These are phyloP conservation scores for Cotesia chilonis DNA, from an alignment of 1,140 invertebrate genomes.

Conservation along the genomic window DNA sequence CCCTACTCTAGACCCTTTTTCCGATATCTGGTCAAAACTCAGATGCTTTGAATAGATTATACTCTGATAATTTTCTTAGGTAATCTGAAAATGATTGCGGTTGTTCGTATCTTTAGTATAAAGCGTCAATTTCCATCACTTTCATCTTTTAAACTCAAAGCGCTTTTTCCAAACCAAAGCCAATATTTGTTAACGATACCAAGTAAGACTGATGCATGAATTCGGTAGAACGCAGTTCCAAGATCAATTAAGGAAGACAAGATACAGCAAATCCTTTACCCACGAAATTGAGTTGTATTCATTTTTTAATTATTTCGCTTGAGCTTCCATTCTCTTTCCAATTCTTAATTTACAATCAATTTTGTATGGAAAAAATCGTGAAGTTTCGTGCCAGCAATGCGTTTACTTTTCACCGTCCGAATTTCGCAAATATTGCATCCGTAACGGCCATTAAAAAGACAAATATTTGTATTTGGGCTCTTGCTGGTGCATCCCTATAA, in stretches of 20 bases:
- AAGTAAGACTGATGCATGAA: conserved; percentile 45
- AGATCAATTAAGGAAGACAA: conserved; percentile 40
- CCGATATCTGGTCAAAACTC: no score
- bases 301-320: background rate
- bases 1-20: no score
- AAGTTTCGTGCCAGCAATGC: conserved; percentile 3
- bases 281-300: conserved; percentile 30
- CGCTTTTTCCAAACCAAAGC: conserved; percentile 26
- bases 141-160: conserved; percentile 34
- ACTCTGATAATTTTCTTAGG: conserved; percentile 31
- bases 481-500: conserved; percentile 35
- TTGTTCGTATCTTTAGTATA: conserved; percentile 37
- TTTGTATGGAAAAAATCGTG: background rate
- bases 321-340: background rate
- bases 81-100: conserved; percentile 38
- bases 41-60: conserved; percentile 42
- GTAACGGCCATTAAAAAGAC: conserved; percentile 34
- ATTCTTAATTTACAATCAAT: background rate
- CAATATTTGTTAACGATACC: conserved; percentile 37
- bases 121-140: conserved; percentile 29
- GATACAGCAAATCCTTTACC: conserved; percentile 38
- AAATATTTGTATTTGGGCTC: conserved; percentile 30
- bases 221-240: conserved; percentile 42
- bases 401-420: conserved; percentile 17
- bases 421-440: conserved; percentile 36